phyloP scores from a whole-genome alignment of 2,113 vertebrate species.

The Arothron firmamentum region DNA sequence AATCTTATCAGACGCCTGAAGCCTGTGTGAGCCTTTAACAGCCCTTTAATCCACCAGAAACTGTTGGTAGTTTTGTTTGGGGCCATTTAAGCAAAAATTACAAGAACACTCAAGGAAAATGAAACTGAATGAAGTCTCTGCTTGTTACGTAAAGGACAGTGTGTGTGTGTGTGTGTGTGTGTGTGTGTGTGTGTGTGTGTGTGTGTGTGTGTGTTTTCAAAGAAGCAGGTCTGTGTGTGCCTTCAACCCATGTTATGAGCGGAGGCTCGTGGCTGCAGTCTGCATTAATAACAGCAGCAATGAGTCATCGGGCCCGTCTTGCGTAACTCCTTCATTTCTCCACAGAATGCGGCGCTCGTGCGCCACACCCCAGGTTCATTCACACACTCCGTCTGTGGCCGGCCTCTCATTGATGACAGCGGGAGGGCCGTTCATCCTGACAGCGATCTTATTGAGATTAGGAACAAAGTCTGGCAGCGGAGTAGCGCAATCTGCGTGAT shows the following conservation, averaged over 20 bases:
- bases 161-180: neutral
- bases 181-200: neutral
- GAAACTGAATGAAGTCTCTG: slow-evolving; percentile 54
- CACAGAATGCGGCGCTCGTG: slow-evolving; percentile 52
- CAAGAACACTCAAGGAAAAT: slow-evolving; percentile 9
- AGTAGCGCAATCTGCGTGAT: slow-evolving; percentile 23
- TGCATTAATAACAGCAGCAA: slow-evolving; percentile 64
- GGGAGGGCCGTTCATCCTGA: slow-evolving; percentile 34
- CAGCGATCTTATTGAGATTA: slow-evolving; percentile 1
- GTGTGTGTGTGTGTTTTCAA: slow-evolving; percentile 5
- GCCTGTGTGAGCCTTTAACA: no score
- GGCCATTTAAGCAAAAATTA: neutral
- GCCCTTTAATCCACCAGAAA: no score
- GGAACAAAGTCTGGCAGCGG: slow-evolving; percentile 1
- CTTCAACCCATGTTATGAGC: slow-evolving; percentile 35
- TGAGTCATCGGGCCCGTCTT: slow-evolving; percentile 69
- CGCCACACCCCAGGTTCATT: slow-evolving; percentile 68
- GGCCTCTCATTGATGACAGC: slow-evolving; percentile 60
- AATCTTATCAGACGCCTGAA: no score
- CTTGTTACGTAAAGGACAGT: slow-evolving; percentile 14
- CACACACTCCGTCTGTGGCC: slow-evolving; percentile 54
- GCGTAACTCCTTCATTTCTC: slow-evolving; percentile 59
- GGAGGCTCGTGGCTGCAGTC: slow-evolving; percentile 50
- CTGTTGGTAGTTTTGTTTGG: no score
- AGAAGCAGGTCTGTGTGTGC: slow-evolving; percentile 32